Evolutionary conservation across 2,888 invertebrate species (phyloP), one percentile per base, ranked within the genome.

Genomic region (Euzophera pinguis): DNA sequence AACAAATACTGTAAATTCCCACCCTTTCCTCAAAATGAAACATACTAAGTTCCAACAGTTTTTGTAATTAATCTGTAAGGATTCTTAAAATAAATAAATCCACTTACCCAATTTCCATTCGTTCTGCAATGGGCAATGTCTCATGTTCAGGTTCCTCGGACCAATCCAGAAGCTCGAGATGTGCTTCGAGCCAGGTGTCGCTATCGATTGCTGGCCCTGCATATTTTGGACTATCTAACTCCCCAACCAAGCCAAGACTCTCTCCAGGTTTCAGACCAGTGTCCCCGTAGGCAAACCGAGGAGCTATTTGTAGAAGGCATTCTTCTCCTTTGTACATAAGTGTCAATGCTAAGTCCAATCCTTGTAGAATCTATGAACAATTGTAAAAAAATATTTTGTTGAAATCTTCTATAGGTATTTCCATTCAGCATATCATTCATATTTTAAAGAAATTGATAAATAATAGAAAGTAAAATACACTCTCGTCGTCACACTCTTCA

Each of bases 251-350:
- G 1, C 89, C 89, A 17, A 87, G 62, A 47, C 81, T 84, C 54
- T 89, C 89, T 0, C 86, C 88, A 0, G 82, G 60, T 42, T 95
- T 75, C 35, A 93, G 81, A 0, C 98, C 98, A 47, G 91, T 74
- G 0, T 92, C 89, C 0, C 98, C 97, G 75, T 95, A 98, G 1
- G 94, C 98, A 84, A 98, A 96, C 63, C 97, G 91, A 2, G 96
- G 91, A 57, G 93, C 93, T 50, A 97, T 89, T 73, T 92, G 91
- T 45, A 98, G 79, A 61, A 94, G 91, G 53, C 96, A 94, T 63
- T 92, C 90, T 88, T 98, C 98, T 0, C 94, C 95, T 67, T 93
- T 90, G 73, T 95, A 93, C 98, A 98, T 98, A 63, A 98, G 84
- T 17, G 96, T 94, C 60, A 97, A 79, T 13, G 95, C 94, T 81